Conservation (phyloP, 2,797 vertebrate species). For the Lophius americanus region DNA sequence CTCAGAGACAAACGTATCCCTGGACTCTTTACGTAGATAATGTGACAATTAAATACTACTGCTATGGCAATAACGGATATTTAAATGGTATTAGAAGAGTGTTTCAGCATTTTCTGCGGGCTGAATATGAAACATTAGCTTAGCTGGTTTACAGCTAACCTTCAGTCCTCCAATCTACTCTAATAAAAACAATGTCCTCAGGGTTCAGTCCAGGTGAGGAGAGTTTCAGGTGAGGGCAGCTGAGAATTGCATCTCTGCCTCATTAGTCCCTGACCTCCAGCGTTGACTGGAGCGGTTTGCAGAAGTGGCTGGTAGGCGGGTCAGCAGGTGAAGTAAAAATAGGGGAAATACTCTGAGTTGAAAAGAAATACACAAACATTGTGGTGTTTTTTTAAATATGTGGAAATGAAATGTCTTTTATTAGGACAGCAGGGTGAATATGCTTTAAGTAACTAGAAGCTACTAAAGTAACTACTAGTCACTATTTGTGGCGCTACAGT, state of each 20-base stretch:
- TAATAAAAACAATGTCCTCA: too few relatives aligned
- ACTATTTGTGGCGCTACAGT: conserved; percentile 2
- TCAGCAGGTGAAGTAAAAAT: background rate
- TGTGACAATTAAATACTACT: background rate
- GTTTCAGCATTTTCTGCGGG: too few relatives aligned
- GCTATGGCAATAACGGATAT: too few relatives aligned
- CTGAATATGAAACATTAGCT: too few relatives aligned
- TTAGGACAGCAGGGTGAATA: background rate
- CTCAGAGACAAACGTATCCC: background rate
- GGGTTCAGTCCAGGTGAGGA: too few relatives aligned
- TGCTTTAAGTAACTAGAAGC: background rate
- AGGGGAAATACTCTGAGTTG: conserved; percentile 1
- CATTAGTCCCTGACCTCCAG: background rate
- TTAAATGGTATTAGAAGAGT: too few relatives aligned
- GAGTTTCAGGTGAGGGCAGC: too few relatives aligned
- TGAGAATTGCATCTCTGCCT: too few relatives aligned
- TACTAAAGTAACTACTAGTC: background rate
- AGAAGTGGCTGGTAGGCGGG: too few relatives aligned
- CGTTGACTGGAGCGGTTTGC: too few relatives aligned
- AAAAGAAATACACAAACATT: conserved; percentile 1
- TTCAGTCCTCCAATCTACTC: too few relatives aligned
- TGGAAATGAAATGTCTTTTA: background rate
- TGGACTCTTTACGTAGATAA: background rate
- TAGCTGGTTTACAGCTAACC: too few relatives aligned
- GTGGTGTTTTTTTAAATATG: background rate